A percentile compares a stretch with the other conserved stretches of the same genome.
These are phyloP conservation scores for Uloborus diversus DNA, from an alignment of 1,140 invertebrate species.

Conservation along the genomic window DNA sequence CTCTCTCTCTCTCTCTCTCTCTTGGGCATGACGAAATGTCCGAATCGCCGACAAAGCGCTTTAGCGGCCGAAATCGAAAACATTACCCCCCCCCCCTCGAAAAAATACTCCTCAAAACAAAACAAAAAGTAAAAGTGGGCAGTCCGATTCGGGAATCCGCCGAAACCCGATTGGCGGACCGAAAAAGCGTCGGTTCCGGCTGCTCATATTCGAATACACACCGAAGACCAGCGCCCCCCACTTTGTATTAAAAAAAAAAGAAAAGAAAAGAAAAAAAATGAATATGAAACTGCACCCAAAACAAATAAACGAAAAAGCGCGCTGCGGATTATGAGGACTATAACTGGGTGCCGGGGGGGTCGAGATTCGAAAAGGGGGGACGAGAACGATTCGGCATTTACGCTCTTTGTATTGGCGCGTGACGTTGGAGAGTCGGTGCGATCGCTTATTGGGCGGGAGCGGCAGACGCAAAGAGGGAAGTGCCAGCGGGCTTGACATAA, in stretches of 20 bases:
- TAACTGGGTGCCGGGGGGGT: background rate
- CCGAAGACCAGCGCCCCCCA: too few species aligned
- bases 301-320: conserved; percentile 4
- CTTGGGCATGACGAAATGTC: background rate
- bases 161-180: conserved; percentile 27
- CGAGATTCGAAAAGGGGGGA: background rate
- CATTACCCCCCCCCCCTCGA: too few species aligned
- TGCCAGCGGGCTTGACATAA: conserved; percentile 24
- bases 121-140: conserved; percentile 25
- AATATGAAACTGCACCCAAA: conserved; percentile 14
- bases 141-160: conserved; percentile 27
- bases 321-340: background rate
- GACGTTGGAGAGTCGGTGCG: conserved; percentile 37
- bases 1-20: background rate
- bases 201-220: too few species aligned
- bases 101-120: conserved; percentile 9
- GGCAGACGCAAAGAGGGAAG: background rate
- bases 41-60: background rate
- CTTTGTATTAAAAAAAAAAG: too few species aligned
- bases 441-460: conserved; percentile 42
- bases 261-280: conserved; percentile 14
- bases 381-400: conserved; percentile 37
- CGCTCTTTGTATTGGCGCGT: conserved; percentile 51
- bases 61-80: background rate
- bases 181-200: conserved; percentile 13